These are phyloP conservation scores for Nautilus pompilius DNA, from an alignment of 1,140 invertebrate species.

Conservation along the genomic window DNA sequence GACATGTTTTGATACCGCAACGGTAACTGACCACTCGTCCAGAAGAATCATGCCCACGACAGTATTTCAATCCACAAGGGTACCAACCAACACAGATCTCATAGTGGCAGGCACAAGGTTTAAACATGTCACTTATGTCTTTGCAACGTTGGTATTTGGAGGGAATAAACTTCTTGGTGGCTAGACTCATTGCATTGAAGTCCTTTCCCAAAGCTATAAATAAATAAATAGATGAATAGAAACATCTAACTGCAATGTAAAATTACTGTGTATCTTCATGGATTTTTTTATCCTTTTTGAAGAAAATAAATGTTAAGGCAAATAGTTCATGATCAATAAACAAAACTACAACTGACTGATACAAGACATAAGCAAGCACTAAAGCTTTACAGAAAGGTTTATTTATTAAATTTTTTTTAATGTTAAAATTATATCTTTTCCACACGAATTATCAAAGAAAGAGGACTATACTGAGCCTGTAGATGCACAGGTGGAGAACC, in stretches of 20 bases:
- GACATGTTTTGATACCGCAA: conserved; percentile 93
- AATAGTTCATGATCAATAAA: no score
- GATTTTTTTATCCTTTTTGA: neutral
- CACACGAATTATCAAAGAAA: no score
- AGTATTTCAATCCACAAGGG: conserved; percentile 91
- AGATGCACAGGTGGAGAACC: no score
- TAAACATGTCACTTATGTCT: conserved; percentile 35
- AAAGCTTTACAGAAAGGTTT: no score
- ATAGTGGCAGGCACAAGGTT: conserved; percentile 73
- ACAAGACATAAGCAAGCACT: no score
- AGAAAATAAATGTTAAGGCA: neutral
- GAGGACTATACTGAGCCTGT: no score
- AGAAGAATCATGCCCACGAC: conserved; percentile 69
- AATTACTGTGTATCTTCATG: neutral
- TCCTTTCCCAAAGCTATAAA: conserved; percentile 40
- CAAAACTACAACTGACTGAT: no score
- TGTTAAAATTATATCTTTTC: no score
- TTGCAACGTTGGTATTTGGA: conserved; percentile 43
- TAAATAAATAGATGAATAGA: neutral
- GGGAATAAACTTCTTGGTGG: conserved; percentile 34
- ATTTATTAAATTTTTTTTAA: no score
- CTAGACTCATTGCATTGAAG: conserved; percentile 31
- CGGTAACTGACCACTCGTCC: conserved; percentile 70
- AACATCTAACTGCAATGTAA: neutral
- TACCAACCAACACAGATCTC: conserved; percentile 87